Percentiles rank a stretch among this genome's conserved stretches.
These are phyloP conservation scores for Catocala fraxini DNA, from an alignment of 2,888 invertebrate species.

Conservation along the genomic window DNA sequence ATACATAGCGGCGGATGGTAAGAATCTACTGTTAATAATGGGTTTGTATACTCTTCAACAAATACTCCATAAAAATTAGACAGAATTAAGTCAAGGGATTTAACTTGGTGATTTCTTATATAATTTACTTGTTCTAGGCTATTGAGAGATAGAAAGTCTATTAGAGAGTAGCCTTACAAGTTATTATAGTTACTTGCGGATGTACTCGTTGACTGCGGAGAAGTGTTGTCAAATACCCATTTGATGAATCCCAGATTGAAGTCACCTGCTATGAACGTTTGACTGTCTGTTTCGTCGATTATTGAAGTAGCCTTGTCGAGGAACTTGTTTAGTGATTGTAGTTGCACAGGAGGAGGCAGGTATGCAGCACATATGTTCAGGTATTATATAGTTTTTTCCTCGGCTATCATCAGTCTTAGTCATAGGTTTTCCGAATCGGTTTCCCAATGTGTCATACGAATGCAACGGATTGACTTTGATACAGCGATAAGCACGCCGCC, in stretches of 20 bases:
- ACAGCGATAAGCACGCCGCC: background rate
- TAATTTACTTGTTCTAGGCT: slow-evolving; percentile 1
- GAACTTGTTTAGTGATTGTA: background rate
- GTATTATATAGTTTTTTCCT: background rate
- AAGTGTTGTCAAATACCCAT: background rate
- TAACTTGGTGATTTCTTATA: slow-evolving; percentile 1
- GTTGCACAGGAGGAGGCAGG: background rate
- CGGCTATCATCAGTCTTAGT: background rate
- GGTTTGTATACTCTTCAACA: too few relatives aligned
- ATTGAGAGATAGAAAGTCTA: slow-evolving; percentile 5
- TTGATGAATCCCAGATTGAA: background rate
- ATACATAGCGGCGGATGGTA: too few relatives aligned
- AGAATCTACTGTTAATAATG: too few relatives aligned
- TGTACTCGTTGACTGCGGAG: background rate
- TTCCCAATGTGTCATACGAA: background rate
- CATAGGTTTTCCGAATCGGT: slow-evolving; percentile 4
- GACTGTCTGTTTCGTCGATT: background rate
- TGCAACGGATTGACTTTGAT: background rate
- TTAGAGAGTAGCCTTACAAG: slow-evolving; percentile 2
- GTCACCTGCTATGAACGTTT: background rate
- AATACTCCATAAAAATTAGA: too few relatives aligned
- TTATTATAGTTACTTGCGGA: background rate
- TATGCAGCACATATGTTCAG: slow-evolving; percentile 3
- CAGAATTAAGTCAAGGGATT: slow-evolving; percentile 4
- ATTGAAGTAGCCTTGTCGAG: background rate